Percentiles rank a stretch among this genome's conserved stretches.
These are phyloP conservation scores for Rhyacichthys aspro DNA, from an alignment of 2,797 vertebrate genomes.

Conservation along the genomic window DNA sequence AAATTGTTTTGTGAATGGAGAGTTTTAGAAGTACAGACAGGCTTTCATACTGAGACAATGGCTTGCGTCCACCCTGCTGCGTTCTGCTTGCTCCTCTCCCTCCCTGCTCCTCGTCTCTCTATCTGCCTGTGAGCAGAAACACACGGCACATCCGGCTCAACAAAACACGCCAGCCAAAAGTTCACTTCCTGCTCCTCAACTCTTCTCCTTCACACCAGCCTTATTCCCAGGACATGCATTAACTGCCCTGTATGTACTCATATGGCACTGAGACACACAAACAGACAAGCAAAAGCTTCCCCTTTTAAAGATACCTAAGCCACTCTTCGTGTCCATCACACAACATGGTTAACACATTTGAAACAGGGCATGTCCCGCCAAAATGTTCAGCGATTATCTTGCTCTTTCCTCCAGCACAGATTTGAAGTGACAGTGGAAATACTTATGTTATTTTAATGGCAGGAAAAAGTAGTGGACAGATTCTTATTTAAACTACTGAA, in stretches of 20 bases:
- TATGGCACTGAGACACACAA: conserved; percentile 52
- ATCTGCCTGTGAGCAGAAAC: conserved; percentile 79
- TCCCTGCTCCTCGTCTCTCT: conserved; percentile 58
- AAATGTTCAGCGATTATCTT: conserved; percentile 55
- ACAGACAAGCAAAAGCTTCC: conserved; percentile 64
- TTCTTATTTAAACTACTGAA: conserved; percentile 62
- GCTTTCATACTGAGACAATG: conserved; percentile 80
- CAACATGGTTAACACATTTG: conserved; percentile 41
- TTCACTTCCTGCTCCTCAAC: conserved; percentile 78
- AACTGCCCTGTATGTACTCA: conserved; percentile 46
- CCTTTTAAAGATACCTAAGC: conserved; percentile 32
- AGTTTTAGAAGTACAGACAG: conserved; percentile 68
- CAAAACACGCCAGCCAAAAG: conserved; percentile 74
- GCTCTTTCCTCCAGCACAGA: conserved; percentile 62
- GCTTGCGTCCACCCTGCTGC: conserved; percentile 71
- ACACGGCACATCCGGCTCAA: conserved; percentile 80
- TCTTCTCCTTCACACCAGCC: conserved; percentile 69
- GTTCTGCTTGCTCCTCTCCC: conserved; percentile 68
- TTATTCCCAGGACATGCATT: conserved; percentile 74
- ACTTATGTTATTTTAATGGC: conserved; percentile 67
- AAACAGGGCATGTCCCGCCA: conserved; percentile 40
- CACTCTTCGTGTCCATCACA: conserved; percentile 14
- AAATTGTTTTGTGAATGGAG: conserved; percentile 77
- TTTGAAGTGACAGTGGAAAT: conserved; percentile 71
- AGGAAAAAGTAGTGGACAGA: conserved; percentile 36